Base-by-base conservation (phyloP, 2,113 vertebrate species). In the Sarotherodon lohbergeri region DNA sequence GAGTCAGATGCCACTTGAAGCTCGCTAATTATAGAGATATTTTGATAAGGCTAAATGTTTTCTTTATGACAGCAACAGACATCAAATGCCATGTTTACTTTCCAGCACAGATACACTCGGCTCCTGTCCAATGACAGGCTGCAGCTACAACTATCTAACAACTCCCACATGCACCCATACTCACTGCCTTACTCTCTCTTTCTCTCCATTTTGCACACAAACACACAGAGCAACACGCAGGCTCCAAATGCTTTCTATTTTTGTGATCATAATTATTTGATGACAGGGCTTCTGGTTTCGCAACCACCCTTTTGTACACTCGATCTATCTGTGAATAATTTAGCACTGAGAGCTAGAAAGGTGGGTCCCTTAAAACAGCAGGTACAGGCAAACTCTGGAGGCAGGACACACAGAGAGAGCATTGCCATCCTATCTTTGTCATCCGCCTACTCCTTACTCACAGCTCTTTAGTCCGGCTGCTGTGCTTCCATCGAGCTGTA, bases 221-320 rank as follows among this genome's bases (percentile, higher is more conserved):
- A 52, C 80, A 76, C 86, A 57, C 61, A 76, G 27, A 84, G 29
- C 71, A 84, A 54, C 81, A 55, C 73, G 39, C 34, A 41, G 55
- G 56, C 84, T 81, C 71, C 52, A 57, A 84, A 81, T 83, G 24
- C 56, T 86, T 82, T 87, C 92, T 92, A 93, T 92, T 96, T 86
- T 91, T 80, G 90, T 84, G 82, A 76, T 89, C 95, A 96, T 96
- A 91, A 96, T 94, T 96, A 96, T 96, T 96, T 96, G 88, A 97
- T 96, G 95, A 91, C 61, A 36, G 52, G 83, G 96, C 93, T 92
- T 94, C 96, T 94, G 73, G 95, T 96, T 96, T 95, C 95, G 85
- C 81, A 24, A 55, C 87, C 87, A 82, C 86, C 61, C 90, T 86
- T 93, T 95, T 91, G 94, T 91, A 78, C 91, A 96, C 90, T 89